These are phyloP conservation scores for Squalus acanthias DNA, from an alignment of 2,797 vertebrate species.

Conservation along the genomic window DNA sequence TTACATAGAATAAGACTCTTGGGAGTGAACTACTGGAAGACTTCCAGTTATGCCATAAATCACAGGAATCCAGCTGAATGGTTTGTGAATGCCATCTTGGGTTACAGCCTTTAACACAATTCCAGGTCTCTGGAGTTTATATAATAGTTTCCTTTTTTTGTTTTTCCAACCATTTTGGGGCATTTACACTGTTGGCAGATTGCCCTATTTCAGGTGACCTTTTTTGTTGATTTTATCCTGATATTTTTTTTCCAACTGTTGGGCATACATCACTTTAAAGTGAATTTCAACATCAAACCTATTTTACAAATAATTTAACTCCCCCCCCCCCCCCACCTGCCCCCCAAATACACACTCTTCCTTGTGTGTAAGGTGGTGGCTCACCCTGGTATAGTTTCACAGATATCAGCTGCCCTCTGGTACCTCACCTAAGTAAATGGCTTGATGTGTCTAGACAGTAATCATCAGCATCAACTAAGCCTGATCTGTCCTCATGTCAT, in stretches of 20 bases:
- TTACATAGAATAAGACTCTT: background rate
- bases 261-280: background rate
- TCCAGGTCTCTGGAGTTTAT: background rate
- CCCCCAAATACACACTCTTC: background rate
- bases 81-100: slow-evolving; percentile 14
- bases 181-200: background rate
- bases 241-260: background rate
- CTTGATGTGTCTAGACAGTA: background rate
- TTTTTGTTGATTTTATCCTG: background rate
- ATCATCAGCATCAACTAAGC: background rate
- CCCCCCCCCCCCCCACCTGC: background rate
- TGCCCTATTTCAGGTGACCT: background rate
- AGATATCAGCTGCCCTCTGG: background rate
- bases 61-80: background rate
- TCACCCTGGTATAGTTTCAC: background rate
- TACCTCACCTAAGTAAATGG: background rate
- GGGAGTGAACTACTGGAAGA: background rate
- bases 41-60: slow-evolving; percentile 21
- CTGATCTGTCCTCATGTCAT: background rate
- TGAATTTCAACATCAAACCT: background rate
- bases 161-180: background rate
- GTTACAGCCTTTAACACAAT: background rate
- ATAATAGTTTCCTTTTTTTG: background rate
- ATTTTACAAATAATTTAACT: background rate
- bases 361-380: background rate